A percentile compares a stretch with the other conserved stretches of the same genome.
phyloP scores from a whole-genome alignment of 35 echinoderm and acorn worm species.

The Lytechinus pictus region DNA sequence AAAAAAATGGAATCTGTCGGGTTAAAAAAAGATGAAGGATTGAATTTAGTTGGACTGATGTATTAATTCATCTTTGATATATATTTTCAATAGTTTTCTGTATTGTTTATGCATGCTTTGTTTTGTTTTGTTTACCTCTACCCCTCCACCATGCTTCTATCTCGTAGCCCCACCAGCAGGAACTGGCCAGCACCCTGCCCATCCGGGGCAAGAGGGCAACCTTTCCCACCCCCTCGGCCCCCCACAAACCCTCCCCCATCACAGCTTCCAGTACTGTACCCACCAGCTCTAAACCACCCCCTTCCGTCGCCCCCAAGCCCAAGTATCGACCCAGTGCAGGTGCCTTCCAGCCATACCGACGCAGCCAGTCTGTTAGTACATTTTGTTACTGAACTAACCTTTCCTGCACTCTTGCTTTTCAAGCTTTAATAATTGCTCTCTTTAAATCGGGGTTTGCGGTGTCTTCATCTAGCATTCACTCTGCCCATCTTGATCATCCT shows the following conservation, averaged over 20 bases:
- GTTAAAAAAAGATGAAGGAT: not conserved
- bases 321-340: constrained; percentile 37
- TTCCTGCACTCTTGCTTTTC: not conserved
- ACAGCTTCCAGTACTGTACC: constrained; percentile 36
- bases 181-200: constrained; percentile 23
- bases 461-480: not conserved
- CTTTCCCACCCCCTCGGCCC: not conserved
- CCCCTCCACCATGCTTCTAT: not conserved
- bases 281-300: constrained; percentile 20
- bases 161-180: not conserved
- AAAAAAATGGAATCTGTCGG: too few relatives aligned
- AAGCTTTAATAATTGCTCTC: not conserved
- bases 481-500: not conserved
- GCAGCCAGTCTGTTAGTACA: constrained; percentile 52
- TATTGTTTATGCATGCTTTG: not conserved
- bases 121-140: not conserved
- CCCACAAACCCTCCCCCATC: constrained; percentile 41
- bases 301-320: constrained; percentile 48
- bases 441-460: not conserved
- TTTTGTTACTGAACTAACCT: not conserved
- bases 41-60: not conserved
- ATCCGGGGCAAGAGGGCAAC: not conserved
- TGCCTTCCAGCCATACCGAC: constrained; percentile 41
- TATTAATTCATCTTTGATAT: not conserved
- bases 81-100: not conserved